phyloP scores from a whole-genome alignment of 2,797 vertebrate genomes.

The Xiphophorus birchmanni region DNA sequence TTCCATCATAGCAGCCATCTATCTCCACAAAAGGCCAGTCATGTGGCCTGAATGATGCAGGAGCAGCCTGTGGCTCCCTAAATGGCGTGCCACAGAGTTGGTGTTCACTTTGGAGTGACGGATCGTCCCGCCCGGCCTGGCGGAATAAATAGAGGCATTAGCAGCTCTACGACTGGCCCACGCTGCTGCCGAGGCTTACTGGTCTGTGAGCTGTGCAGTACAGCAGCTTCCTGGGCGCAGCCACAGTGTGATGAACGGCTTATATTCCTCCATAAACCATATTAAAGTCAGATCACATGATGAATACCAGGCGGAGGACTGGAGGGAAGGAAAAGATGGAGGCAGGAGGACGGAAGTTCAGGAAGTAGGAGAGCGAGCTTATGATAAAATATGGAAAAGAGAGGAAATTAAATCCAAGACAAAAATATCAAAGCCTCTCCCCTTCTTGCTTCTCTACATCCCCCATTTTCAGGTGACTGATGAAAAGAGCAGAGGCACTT shows the following conservation, averaged over 20 bases:
- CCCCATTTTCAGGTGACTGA: slow-evolving; percentile 62
- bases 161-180: slow-evolving; percentile 58
- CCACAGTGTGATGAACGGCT: slow-evolving; percentile 77
- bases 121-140: slow-evolving; percentile 51
- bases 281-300: slow-evolving; percentile 80
- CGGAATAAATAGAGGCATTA: slow-evolving; percentile 79
- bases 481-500: slow-evolving; percentile 62
- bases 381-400: slow-evolving; percentile 78
- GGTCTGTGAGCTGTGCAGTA: slow-evolving; percentile 76
- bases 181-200: slow-evolving; percentile 62
- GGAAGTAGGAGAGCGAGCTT: slow-evolving; percentile 33
- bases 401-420: slow-evolving; percentile 80
- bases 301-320: slow-evolving; percentile 64
- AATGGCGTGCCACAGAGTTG: slow-evolving; percentile 43
- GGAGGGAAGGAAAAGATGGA: slow-evolving; percentile 39
- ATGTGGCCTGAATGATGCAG: slow-evolving; percentile 49
- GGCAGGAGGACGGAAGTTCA: slow-evolving; percentile 30
- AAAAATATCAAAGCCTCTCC: slow-evolving; percentile 75
- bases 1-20: slow-evolving; percentile 27
- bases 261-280: slow-evolving; percentile 74
- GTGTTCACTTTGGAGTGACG: slow-evolving; percentile 45
- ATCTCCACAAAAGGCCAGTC: slow-evolving; percentile 34
- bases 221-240: slow-evolving; percentile 61
- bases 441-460: slow-evolving; percentile 25
- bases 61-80: slow-evolving; percentile 41